Evolutionary conservation across 1,140 invertebrate species (phyloP), one percentile per base, ranked within the genome.

Genomic region (Stratiolaelaps scimitus): DNA sequence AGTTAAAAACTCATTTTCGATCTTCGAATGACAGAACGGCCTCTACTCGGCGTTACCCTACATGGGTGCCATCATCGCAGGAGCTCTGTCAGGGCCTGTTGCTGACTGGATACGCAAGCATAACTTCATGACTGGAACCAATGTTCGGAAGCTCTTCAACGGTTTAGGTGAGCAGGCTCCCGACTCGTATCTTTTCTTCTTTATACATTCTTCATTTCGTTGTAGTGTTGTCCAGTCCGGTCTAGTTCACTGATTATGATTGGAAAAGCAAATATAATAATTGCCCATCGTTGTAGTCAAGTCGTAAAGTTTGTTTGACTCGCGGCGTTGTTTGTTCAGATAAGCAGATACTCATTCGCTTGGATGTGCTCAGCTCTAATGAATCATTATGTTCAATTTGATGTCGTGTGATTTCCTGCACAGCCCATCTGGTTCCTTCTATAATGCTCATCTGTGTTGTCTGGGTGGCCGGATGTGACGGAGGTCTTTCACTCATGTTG

Each of bases 21-120:
- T n/a, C n/a, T 40, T 40, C 34, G 10, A 40, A 67, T 70, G 71
- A 10, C 70, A 82, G 80, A 79, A 81, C 72, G 82, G 82, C 13
- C 72, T 81, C 56, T 71, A 81, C 40, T 78, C 81, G 5, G 76
- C 80, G 1, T 66, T 82, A 20, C 82, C 82, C 0, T 83, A 82
- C 69, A 65, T 82, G 1, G 73, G 78, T 13, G 80, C 80, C 73
- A 78, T 77, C 7, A 60, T 76, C 40, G 73, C 77, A n/a, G 76
- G 80, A 19, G 74, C 77, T 66, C 68, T 73, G n/a, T 72, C 75
- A n/a, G 80, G 80, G 2, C 71, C 75, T 28, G 66, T 80, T 6
- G 78, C 79, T 40, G 80, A 82, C 68, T 71, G 69, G 26, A 60
- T 81, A 15, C 70, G 76, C 17, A 65, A 68, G 26, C 67, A 29